Evolutionary conservation across 2,113 vertebrate species (phyloP), one percentile per base, ranked within the genome.

Genomic region (Daphoenositta chrysoptera): DNA sequence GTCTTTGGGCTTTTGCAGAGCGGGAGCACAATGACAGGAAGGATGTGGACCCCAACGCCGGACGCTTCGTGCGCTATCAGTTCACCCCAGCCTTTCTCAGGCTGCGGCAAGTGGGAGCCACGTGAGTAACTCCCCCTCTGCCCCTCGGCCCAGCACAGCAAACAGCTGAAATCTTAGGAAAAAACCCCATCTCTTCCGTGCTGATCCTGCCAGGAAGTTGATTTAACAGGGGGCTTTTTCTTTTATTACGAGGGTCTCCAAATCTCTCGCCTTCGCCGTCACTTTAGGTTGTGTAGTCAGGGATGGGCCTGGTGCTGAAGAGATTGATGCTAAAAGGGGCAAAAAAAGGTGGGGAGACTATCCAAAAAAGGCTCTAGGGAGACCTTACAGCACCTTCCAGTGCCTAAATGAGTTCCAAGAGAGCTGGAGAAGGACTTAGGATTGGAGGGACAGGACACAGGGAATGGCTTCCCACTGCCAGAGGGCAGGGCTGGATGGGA

Each of bases 31-130:
- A 97, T 15, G 98, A 98, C 77, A 98, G 97, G 97, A 99, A 98
- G 95, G 98, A 99, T 14, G 95, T 98, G 53, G 99, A 99, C 97
- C 99, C 99, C 76, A 99, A 99, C 27, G 99, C 99, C 2, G 99
- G 99, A 0, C 99, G 99, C 33, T 99, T 99, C 79, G 99, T 99
- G 30, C 98, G 99, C 79, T 99, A 99, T 86, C 99, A 99, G 98
- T 99, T 99, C 96, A 99, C 99, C 13, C 99, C 99, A 3, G 99
- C 99, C 71, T 99, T 99, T 76, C 98, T 99, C 63, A 97, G 98
- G 50, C 97, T 99, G 93, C 99, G 99, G 75, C 99, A 99, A 97
- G 99, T 99, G 93, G 99, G 99, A 97, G 99, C 99, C 96, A 99
- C 99, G 99, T 99, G 98, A 99, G 99, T 99, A 44, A 48, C 35